A percentile compares a stretch with the other conserved stretches of the same genome.
These are phyloP conservation scores for Gadus macrocephalus DNA, from an alignment of 2,113 vertebrate genomes.

Conservation along the genomic window DNA sequence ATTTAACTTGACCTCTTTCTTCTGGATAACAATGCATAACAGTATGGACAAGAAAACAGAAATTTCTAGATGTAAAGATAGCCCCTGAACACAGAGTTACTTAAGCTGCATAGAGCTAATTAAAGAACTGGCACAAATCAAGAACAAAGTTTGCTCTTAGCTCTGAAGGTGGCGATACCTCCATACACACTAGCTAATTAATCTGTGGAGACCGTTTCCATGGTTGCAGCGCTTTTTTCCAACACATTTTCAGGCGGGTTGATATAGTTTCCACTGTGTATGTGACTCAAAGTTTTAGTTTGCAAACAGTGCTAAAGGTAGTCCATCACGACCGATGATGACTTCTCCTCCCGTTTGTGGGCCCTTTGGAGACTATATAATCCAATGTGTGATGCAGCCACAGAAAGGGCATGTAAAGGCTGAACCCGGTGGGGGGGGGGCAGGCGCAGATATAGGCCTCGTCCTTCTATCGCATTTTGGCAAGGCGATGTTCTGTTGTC, in stretches of 20 bases:
- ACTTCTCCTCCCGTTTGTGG: too few relatives aligned
- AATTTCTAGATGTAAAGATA: slow-evolving; percentile 42
- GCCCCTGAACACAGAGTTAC: slow-evolving; percentile 27
- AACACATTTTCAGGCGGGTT: slow-evolving; percentile 1
- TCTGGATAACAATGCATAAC: slow-evolving; percentile 26
- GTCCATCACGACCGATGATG: too few relatives aligned
- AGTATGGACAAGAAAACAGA: slow-evolving; percentile 26
- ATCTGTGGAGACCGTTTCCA: slow-evolving; percentile 43
- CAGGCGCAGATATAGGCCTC: too few relatives aligned
- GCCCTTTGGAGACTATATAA: too few relatives aligned
- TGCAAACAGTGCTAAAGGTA: too few relatives aligned
- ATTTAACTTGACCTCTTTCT: slow-evolving; percentile 14
- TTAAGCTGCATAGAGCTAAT: slow-evolving; percentile 37
- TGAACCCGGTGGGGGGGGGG: too few relatives aligned
- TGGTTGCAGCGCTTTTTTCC: slow-evolving; percentile 17
- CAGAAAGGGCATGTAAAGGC: too few relatives aligned
- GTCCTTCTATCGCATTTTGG: too few relatives aligned
- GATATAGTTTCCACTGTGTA: background rate
- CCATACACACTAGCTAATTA: slow-evolving; percentile 47
- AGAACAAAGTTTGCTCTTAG: slow-evolving; percentile 39
- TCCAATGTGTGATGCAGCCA: too few relatives aligned
- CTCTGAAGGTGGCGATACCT: slow-evolving; percentile 42
- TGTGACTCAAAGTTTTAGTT: too few relatives aligned
- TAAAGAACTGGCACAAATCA: slow-evolving; percentile 41
- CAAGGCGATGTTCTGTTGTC: too few relatives aligned